These are phyloP conservation scores for Drosophila lacertosa DNA, from an alignment of 1,140 invertebrate species.

Conservation along the genomic window DNA sequence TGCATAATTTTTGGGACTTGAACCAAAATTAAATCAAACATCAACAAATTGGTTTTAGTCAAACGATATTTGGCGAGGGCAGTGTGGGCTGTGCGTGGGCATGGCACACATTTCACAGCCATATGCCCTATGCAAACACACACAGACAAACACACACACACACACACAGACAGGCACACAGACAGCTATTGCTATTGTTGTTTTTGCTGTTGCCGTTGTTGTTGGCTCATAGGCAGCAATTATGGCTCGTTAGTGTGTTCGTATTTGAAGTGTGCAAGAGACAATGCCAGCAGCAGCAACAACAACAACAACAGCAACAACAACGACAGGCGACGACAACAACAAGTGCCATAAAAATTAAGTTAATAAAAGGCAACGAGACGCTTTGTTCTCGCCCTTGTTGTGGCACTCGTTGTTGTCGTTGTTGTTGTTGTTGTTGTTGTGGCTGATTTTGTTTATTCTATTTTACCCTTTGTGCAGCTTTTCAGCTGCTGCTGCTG, in stretches of 20 bases:
- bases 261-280: conserved; percentile 74
- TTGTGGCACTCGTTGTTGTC: conserved; percentile 19
- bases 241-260: conserved; percentile 80
- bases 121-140: background rate
- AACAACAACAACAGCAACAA: conserved; percentile 50
- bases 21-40: conserved; percentile 66
- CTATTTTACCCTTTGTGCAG: conserved; percentile 63
- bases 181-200: conserved; percentile 49
- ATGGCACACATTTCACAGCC: conserved; percentile 21
- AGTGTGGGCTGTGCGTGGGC: background rate
- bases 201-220: conserved; percentile 44
- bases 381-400: conserved; percentile 63
- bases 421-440: conserved; percentile 29
- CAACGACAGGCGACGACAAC: conserved; percentile 50
- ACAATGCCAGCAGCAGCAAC: conserved; percentile 58
- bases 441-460: conserved; percentile 64
- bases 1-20: conserved; percentile 57
- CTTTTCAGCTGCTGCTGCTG: conserved; percentile 16
- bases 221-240: conserved; percentile 75
- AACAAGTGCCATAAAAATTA: conserved; percentile 83
- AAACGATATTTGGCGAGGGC: background rate
- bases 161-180: conserved; percentile 19
- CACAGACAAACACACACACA: conserved; percentile 27
- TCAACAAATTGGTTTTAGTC: conserved; percentile 54
- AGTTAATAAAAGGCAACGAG: conserved; percentile 81